These are phyloP conservation scores for Scolopax rusticola DNA, from an alignment of 2,797 vertebrate genomes.

Conservation along the genomic window DNA sequence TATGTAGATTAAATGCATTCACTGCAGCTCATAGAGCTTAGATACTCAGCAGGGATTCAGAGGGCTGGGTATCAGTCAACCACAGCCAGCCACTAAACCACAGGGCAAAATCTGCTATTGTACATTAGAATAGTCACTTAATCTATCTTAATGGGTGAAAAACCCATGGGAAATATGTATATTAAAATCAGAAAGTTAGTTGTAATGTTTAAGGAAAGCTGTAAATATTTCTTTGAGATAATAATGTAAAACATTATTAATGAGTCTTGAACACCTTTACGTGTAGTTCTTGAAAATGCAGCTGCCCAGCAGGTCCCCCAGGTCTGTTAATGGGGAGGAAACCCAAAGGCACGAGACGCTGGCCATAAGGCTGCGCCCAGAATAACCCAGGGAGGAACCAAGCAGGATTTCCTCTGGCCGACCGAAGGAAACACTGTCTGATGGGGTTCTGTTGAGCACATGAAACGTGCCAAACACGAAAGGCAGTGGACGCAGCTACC, in stretches of 20 bases:
- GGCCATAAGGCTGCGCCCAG: fast-evolving
- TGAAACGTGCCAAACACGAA: not conserved
- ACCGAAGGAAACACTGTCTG: not conserved
- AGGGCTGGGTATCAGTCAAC: conserved; percentile 84
- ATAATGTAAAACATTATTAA: conserved; percentile 71
- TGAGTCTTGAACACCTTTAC: conserved; percentile 32
- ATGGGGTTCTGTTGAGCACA: not conserved
- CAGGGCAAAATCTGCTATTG: conserved; percentile 82
- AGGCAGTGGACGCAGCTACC: not conserved
- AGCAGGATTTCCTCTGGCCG: conserved; percentile 3
- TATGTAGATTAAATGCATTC: conserved; percentile 86
- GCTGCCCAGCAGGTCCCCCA: not conserved
- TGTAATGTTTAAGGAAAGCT: conserved; percentile 69
- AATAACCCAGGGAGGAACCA: conserved; percentile 8
- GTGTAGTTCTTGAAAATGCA: conserved; percentile 44
- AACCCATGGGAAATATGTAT: conserved; percentile 76
- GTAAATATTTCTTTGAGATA: conserved; percentile 74
- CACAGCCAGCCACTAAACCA: conserved; percentile 83
- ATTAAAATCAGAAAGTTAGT: conserved; percentile 76
- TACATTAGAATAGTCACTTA: conserved; percentile 82
- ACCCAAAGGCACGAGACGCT: not conserved
- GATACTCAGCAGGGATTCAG: conserved; percentile 83
- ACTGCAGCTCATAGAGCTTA: conserved; percentile 81
- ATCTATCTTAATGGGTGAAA: conserved; percentile 82
- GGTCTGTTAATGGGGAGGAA: not conserved